Evolutionary conservation across 2,797 vertebrate genomes (phyloP).

Genomic region (Sus cebifrons): DNA sequence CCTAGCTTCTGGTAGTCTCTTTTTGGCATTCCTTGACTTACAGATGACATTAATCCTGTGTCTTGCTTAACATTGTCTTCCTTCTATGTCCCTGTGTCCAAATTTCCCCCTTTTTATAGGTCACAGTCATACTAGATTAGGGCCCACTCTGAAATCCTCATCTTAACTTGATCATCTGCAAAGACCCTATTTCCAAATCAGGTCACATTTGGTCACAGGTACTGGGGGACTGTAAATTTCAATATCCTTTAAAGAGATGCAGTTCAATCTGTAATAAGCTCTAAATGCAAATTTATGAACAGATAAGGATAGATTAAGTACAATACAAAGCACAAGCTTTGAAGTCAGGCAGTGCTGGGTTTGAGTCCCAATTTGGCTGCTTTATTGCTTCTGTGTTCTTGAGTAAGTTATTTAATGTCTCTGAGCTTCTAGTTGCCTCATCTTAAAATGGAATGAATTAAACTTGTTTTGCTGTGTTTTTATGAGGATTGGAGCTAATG

Average conservation of each 20-base stretch:
- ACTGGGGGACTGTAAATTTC: neutral
- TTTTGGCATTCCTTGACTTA: neutral
- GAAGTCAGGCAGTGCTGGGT: neutral
- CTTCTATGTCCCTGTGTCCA: neutral
- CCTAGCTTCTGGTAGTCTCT: neutral
- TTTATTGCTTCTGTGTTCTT: slow-evolving; percentile 24
- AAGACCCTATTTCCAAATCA: neutral
- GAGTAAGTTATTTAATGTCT: neutral
- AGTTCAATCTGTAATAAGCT: neutral
- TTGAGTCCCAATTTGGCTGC: neutral
- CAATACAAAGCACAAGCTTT: neutral
- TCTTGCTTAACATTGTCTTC: neutral
- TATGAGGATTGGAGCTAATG: neutral
- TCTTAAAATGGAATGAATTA: slow-evolving; percentile 5
- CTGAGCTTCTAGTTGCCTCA: neutral
- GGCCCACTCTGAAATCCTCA: neutral
- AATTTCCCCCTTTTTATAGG: neutral
- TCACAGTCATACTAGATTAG: neutral
- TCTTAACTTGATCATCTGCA: neutral
- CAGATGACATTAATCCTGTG: neutral
- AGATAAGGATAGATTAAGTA: neutral
- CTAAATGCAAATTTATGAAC: neutral
- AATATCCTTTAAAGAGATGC: neutral
- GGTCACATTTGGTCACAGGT: neutral
- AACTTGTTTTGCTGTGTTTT: slow-evolving; percentile 20